These are phyloP conservation scores for Sardina pilchardus DNA, from an alignment of 2,113 vertebrate species.

Conservation along the genomic window DNA sequence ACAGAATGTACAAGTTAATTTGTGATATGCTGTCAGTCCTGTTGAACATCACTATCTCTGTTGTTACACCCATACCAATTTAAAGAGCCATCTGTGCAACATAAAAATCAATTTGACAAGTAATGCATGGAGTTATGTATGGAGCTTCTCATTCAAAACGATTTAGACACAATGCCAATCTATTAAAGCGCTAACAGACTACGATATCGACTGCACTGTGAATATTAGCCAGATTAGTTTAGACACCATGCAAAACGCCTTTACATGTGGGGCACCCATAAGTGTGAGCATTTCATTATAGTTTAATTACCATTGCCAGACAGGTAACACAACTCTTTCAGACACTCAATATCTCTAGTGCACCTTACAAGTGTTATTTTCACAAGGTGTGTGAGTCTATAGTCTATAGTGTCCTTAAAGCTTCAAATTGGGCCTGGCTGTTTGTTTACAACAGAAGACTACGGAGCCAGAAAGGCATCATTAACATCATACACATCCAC, in stretches of 20 bases:
- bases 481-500: not conserved
- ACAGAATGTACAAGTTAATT: not conserved
- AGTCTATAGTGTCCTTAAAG: not conserved
- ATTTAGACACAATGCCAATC: not conserved
- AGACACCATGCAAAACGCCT: not conserved
- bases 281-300: not conserved
- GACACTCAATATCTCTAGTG: not conserved
- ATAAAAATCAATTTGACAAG: not conserved
- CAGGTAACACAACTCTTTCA: not conserved
- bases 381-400: not conserved
- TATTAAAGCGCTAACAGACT: not conserved
- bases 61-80: not conserved
- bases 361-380: not conserved
- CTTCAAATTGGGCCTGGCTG: not conserved
- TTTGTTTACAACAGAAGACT: not conserved
- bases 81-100: not conserved
- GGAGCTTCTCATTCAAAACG: not conserved
- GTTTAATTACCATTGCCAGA: not conserved
- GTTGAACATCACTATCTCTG: not conserved
- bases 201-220: not conserved
- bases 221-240: not conserved
- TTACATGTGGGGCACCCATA: not conserved
- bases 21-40: not conserved
- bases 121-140: not conserved
- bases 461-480: not conserved